A percentile compares a stretch with the other conserved stretches of the same genome.
These are phyloP conservation scores for Tineola bisselliella DNA, from an alignment of 2,888 invertebrate species.

Conservation along the genomic window DNA sequence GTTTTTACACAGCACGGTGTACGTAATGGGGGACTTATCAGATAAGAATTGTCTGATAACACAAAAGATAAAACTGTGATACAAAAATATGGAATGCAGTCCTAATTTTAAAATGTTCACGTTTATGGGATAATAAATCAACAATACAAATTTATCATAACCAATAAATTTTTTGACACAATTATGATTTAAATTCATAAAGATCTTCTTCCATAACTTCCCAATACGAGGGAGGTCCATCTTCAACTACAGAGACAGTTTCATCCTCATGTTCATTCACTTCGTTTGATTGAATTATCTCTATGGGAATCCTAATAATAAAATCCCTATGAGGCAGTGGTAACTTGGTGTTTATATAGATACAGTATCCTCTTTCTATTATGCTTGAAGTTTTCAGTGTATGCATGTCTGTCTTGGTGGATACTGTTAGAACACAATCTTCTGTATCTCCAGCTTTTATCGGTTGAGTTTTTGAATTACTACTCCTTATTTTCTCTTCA, in stretches of 20 bases:
- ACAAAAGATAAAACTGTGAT: background rate
- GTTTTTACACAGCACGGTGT: background rate
- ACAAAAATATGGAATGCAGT: too few species aligned
- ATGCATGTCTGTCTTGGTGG: background rate
- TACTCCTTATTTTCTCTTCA: background rate
- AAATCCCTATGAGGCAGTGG: constrained; percentile 11
- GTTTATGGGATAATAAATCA: too few species aligned
- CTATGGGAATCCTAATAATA: constrained; percentile 10
- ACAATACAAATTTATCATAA: background rate
- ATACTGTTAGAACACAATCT: background rate
- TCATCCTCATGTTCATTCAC: background rate
- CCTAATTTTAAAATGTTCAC: too few species aligned
- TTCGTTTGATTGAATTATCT: background rate
- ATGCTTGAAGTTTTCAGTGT: background rate
- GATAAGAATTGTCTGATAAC: background rate
- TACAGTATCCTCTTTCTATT: background rate
- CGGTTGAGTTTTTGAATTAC: background rate
- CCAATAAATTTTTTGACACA: too few species aligned
- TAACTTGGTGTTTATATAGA: background rate
- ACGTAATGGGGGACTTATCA: background rate
- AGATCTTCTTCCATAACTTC: constrained; percentile 4
- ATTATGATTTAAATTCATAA: background rate
- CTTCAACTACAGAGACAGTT: background rate
- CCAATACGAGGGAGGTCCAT: constrained; percentile 10
- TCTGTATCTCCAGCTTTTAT: background rate